Percentiles rank a stretch among this genome's conserved stretches.
Conservation (phyloP, 2,797 vertebrate species). For the Thripadectes ignobilis region DNA sequence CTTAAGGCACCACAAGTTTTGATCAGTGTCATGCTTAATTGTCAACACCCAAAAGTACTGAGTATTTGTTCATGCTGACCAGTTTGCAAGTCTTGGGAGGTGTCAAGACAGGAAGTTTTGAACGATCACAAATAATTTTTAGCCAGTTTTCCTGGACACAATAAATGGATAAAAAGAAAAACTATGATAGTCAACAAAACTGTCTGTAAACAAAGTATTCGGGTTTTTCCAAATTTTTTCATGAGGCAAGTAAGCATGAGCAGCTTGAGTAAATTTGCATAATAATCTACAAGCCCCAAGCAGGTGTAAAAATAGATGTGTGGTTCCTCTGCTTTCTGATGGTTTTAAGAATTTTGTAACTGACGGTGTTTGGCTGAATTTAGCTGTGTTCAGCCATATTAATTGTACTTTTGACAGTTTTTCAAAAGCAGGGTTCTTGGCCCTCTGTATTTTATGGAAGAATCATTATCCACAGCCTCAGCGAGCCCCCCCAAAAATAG, state of each 20-base stretch:
- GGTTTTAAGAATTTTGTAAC: background rate
- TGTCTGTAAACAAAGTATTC: background rate
- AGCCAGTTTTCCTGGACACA: background rate
- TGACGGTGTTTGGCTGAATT: background rate
- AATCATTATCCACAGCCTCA: background rate
- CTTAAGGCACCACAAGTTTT: background rate
- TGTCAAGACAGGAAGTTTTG: background rate
- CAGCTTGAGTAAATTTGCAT: background rate
- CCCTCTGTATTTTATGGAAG: background rate
- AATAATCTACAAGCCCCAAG: background rate
- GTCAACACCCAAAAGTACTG: background rate
- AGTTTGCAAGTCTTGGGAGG: background rate
- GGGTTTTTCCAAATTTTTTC: background rate
- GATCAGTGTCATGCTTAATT: background rate
- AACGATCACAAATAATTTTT: background rate
- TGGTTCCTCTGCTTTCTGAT: background rate
- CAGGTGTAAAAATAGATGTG: background rate
- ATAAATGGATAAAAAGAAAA: background rate
- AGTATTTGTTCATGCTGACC: background rate
- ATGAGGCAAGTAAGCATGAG: background rate
- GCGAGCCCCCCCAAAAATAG: background rate
- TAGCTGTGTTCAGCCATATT: background rate
- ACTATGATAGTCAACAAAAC: background rate
- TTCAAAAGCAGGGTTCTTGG: background rate
- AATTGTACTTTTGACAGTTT: background rate